These are phyloP conservation scores for Phataginus tricuspis DNA, from an alignment of 2,797 vertebrate genomes.

Conservation along the genomic window DNA sequence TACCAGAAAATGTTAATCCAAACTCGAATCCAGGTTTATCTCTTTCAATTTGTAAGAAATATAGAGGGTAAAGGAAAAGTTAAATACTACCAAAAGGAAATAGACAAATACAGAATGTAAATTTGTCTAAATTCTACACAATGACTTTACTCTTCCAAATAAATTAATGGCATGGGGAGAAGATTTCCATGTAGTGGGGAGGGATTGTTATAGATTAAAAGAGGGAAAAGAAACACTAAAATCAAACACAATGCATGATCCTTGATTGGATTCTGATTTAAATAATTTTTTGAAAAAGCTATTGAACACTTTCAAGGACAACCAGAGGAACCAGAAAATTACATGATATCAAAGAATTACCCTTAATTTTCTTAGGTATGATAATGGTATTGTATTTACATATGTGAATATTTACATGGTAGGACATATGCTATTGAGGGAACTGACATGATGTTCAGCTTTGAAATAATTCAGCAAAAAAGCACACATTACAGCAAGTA, in stretches of 20 bases:
- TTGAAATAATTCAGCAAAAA: conserved; percentile 43
- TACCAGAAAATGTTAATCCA: not conserved
- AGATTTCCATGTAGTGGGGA: not conserved
- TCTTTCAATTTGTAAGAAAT: conserved; percentile 14
- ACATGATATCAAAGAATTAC: not conserved
- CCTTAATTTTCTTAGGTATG: not conserved
- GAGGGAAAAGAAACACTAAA: conserved; percentile 21
- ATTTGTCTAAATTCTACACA: conserved; percentile 11
- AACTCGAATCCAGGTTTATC: conserved; percentile 27
- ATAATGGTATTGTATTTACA: not conserved
- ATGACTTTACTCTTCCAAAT: conserved; percentile 30
- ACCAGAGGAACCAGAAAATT: not conserved
- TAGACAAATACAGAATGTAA: not conserved
- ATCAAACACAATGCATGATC: not conserved
- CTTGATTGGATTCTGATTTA: not conserved
- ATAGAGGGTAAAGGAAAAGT: not conserved
- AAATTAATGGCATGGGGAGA: not conserved
- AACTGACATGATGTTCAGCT: not conserved
- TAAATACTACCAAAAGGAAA: conserved; percentile 28
- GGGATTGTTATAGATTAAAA: not conserved
- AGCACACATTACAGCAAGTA: not conserved
- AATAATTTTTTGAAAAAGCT: not conserved
- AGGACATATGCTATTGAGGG: not conserved
- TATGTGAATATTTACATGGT: not conserved
- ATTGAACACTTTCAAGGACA: not conserved